Evolutionary conservation across 2,888 invertebrate genomes (phyloP).

Genomic region (Aphodius sticticus): DNA sequence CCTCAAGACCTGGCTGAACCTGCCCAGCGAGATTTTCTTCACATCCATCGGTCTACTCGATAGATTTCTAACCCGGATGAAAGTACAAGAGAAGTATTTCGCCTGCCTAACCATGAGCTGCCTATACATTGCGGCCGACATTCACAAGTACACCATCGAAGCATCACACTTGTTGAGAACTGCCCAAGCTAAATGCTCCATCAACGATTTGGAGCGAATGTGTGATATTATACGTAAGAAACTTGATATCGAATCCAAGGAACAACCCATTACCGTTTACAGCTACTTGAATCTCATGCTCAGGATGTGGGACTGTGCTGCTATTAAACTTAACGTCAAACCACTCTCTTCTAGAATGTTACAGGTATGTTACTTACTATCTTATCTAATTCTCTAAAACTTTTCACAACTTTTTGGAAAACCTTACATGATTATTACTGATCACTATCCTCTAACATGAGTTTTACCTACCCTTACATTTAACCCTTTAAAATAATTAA

Average conservation of each 20-base stretch:
- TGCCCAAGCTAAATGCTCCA: slow-evolving; percentile 81
- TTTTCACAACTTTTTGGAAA: neutral
- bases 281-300: slow-evolving; percentile 75
- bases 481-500: too few species aligned
- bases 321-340: slow-evolving; percentile 63
- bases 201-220: slow-evolving; percentile 87
- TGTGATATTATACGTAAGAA: slow-evolving; percentile 82
- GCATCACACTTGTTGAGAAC: slow-evolving; percentile 73
- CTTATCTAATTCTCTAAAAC: neutral
- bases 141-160: slow-evolving; percentile 67
- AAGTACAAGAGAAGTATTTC: slow-evolving; percentile 82
- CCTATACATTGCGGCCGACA: slow-evolving; percentile 82
- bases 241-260: slow-evolving; percentile 69
- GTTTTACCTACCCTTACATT: too few species aligned
- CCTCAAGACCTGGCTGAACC: slow-evolving; percentile 85
- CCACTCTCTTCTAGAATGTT: slow-evolving; percentile 64
- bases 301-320: slow-evolving; percentile 67
- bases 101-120: slow-evolving; percentile 88
- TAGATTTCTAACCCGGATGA: slow-evolving; percentile 84
- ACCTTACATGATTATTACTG: neutral
- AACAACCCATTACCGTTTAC: slow-evolving; percentile 69
- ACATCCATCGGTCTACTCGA: slow-evolving; percentile 82
- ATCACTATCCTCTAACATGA: neutral
- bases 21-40: slow-evolving; percentile 81
- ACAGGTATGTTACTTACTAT: slow-evolving; percentile 58